Conservation (phyloP, 1,140 invertebrate species). For the Bombus sylvicola region DNA sequence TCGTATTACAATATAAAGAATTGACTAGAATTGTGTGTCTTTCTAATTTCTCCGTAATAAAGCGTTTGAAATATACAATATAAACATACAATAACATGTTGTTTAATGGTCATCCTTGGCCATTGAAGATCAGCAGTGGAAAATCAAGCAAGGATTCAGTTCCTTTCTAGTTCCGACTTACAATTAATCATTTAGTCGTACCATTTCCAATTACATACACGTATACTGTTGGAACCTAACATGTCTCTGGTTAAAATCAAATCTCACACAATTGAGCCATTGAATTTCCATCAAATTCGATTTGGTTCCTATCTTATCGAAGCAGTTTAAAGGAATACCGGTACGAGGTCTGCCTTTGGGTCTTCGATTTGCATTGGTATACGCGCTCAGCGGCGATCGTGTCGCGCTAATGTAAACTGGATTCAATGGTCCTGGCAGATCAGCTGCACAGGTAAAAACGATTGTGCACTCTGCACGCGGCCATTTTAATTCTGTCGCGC, state of each 20-base stretch:
- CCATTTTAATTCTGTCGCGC: conserved; percentile 45
- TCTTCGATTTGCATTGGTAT: conserved; percentile 5
- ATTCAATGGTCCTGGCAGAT: conserved; percentile 13
- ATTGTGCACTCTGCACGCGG: conserved; percentile 10
- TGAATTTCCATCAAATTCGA: background rate
- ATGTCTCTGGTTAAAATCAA: background rate
- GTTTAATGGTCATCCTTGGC: too few species aligned
- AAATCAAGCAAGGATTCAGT: too few species aligned
- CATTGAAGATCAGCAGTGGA: too few species aligned
- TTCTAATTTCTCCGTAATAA: too few species aligned
- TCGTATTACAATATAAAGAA: too few species aligned
- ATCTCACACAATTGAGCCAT: background rate
- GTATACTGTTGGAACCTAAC: too few species aligned
- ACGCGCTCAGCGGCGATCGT: background rate
- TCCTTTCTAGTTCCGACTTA: background rate
- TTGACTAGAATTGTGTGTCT: too few species aligned
- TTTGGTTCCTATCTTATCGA: background rate
- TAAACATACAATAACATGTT: too few species aligned
- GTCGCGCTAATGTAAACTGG: conserved; percentile 9
- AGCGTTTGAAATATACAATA: too few species aligned
- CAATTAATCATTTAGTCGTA: background rate
- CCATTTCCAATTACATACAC: too few species aligned
- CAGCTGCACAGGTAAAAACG: conserved; percentile 24
- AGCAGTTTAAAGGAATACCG: too few species aligned
- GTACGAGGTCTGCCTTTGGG: too few species aligned